Conservation (phyloP, 2,888 invertebrate species). For the Lycaena phlaeas region DNA sequence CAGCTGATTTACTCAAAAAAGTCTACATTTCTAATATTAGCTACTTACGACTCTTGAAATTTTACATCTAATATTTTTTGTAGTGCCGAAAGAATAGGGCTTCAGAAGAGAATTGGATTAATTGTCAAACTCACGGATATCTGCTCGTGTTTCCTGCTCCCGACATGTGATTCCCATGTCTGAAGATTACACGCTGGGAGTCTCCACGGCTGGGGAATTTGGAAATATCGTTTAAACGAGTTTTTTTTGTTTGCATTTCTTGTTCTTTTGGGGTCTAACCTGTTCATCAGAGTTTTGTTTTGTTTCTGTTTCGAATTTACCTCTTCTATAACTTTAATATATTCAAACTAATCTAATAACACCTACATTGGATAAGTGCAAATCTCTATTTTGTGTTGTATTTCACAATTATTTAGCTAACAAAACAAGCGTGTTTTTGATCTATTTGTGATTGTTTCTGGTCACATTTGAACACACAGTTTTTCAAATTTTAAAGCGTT, state of each 20-base stretch:
- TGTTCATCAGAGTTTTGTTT: not conserved
- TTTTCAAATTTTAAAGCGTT: slow-evolving; percentile 42
- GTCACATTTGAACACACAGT: slow-evolving; percentile 32
- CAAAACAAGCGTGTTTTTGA: slow-evolving; percentile 30
- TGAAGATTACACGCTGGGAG: slow-evolving; percentile 82
- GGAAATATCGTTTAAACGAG: slow-evolving; percentile 24
- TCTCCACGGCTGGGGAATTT: slow-evolving; percentile 77
- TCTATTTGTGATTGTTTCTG: slow-evolving; percentile 31
- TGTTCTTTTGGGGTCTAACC: not conserved
- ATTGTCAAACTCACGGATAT: slow-evolving; percentile 81
- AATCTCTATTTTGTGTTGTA: slow-evolving; percentile 8
- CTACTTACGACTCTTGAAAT: not conserved
- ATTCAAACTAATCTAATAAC: slow-evolving; percentile 1
- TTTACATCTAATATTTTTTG: not conserved
- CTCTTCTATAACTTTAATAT: not conserved
- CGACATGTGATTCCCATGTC: slow-evolving; percentile 81
- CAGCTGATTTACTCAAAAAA: not conserved
- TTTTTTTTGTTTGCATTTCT: slow-evolving; percentile 8
- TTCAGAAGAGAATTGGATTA: slow-evolving; percentile 19
- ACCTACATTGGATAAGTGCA: slow-evolving; percentile 7
- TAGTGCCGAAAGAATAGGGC: slow-evolving; percentile 4
- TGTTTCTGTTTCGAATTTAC: not conserved
- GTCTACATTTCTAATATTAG: not conserved
- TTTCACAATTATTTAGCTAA: slow-evolving; percentile 2
- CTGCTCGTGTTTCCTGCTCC: slow-evolving; percentile 75